phyloP scores from a whole-genome alignment of 2,797 vertebrate species.

The Notolepis coatsorum region DNA sequence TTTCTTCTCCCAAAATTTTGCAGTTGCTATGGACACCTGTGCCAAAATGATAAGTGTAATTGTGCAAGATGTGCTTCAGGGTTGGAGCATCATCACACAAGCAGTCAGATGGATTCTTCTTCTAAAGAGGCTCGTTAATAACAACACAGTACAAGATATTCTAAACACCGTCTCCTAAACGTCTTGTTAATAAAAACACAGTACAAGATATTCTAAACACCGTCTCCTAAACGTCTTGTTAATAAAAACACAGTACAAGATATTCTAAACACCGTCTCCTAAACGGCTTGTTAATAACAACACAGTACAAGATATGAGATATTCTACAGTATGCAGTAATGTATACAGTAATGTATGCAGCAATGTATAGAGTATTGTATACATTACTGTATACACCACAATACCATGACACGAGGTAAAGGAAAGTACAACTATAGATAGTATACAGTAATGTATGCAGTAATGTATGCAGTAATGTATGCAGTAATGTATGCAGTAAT shows the following conservation, averaged over 20 bases:
- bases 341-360: no score
- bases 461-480: no score
- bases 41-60: constrained; percentile 81
- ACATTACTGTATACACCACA: constrained; percentile 52
- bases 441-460: no score
- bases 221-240: constrained; percentile 60
- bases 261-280: constrained; percentile 39
- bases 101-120: constrained; percentile 81
- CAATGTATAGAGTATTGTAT: constrained; percentile 50
- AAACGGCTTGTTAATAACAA: constrained; percentile 71
- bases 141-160: constrained; percentile 53
- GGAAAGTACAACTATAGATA: constrained; percentile 53
- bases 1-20: constrained; percentile 36
- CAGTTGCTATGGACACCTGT: constrained; percentile 79
- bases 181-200: constrained; percentile 73
- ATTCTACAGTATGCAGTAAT: no score
- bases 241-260: constrained; percentile 60
- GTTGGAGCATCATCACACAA: constrained; percentile 79
- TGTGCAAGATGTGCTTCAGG: constrained; percentile 78
- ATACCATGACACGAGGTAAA: constrained; percentile 51
- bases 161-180: constrained; percentile 37
- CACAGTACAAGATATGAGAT: constrained; percentile 45
- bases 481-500: no score
- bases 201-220: constrained; percentile 44
- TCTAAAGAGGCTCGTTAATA: constrained; percentile 78